Base-by-base conservation (phyloP, 2,113 vertebrate species). In the Caloenas nicobarica region DNA sequence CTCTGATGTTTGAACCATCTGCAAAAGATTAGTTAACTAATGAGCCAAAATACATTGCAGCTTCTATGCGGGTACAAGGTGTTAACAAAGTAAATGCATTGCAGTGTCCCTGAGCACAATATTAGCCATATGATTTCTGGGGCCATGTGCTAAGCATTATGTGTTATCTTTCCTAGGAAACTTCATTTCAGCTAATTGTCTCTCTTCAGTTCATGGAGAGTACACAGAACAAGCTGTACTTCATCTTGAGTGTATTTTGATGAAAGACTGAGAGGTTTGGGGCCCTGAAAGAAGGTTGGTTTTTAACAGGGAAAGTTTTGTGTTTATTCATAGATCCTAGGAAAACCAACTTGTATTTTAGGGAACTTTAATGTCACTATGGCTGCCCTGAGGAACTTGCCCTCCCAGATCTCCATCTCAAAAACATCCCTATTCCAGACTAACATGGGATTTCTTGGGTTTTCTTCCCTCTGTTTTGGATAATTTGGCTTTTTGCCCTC, bases 11-110 rank as follows among this genome's bases (percentile, higher is more conserved):
- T 91, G 84, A 87, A 88, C 92, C 91, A 94, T 94, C 70, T 95
- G 93, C 73, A 83, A 91, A 95, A 93, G 89, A 96, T 95, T 91
- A 93, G 82, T 74, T 91, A 82, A 89, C 80, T 91, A 95, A 93
- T 96, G 93, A 96, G 88, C 60, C 87, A 93, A 93, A 97, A 89
- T 69, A 81, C 69, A 78, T 76, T 79, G 66, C 87, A 86, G 62
- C 68, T 72, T 95, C 91, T 95, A 24, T 18, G 91, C 82, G 88
- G 82, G 83, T 81, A 94, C 69, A 93, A 78, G 83, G 68, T 91
- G 72, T n/a, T 93, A 94, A 81, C 61, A 73, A 84, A 94, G 36
- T 42, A 93, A 94, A 94, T 65, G 72, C 31, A 61, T 14, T 83
- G 48, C 64, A 28, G 54, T 84, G 91, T 88, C 69, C 58, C 60